Evolutionary conservation across 1,140 invertebrate genomes (phyloP).

Genomic region (Rhizoglyphus robini): DNA sequence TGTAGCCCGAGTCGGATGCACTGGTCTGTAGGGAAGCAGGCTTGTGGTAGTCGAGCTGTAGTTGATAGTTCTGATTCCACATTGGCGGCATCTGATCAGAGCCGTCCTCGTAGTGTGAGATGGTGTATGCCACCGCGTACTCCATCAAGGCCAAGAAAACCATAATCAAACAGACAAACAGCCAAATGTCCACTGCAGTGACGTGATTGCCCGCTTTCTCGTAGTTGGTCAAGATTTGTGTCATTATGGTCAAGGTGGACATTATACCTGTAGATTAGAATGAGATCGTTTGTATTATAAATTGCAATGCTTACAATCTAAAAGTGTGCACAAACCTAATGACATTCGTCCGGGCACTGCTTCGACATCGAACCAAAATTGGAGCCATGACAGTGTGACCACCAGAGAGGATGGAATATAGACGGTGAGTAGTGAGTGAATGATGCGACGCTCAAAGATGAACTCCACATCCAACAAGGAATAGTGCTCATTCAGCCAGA

Average conservation of each 20-base stretch:
- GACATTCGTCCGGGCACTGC: slow-evolving; percentile 33
- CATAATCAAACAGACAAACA: slow-evolving; percentile 32
- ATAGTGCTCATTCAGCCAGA: slow-evolving; percentile 18
- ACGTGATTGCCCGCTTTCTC: slow-evolving; percentile 25
- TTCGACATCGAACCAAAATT: slow-evolving; percentile 35
- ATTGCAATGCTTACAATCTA: not conserved
- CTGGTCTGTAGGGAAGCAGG: not conserved
- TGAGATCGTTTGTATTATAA: not conserved
- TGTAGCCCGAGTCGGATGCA: not conserved
- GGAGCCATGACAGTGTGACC: slow-evolving; percentile 28
- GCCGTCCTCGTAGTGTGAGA: slow-evolving; percentile 12
- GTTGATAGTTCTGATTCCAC: not conserved
- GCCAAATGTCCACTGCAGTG: slow-evolving; percentile 30
- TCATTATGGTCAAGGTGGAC: slow-evolving; percentile 27
- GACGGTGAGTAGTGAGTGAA: slow-evolving; percentile 22
- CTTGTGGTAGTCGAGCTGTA: not conserved
- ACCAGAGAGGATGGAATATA: slow-evolving; percentile 26
- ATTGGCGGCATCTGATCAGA: not conserved
- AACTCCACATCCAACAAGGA: slow-evolving; percentile 25
- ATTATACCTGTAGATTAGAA: slow-evolving; percentile 20
- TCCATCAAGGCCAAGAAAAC: slow-evolving; percentile 34
- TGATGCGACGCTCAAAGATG: slow-evolving; percentile 24
- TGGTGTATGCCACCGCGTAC: slow-evolving; percentile 31
- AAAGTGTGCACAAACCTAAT: no score
- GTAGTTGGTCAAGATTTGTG: slow-evolving; percentile 23